A percentile compares a stretch with the other conserved stretches of the same genome.
phyloP scores from a whole-genome alignment of 2,113 vertebrate genomes.

The Crotalus horridus region DNA sequence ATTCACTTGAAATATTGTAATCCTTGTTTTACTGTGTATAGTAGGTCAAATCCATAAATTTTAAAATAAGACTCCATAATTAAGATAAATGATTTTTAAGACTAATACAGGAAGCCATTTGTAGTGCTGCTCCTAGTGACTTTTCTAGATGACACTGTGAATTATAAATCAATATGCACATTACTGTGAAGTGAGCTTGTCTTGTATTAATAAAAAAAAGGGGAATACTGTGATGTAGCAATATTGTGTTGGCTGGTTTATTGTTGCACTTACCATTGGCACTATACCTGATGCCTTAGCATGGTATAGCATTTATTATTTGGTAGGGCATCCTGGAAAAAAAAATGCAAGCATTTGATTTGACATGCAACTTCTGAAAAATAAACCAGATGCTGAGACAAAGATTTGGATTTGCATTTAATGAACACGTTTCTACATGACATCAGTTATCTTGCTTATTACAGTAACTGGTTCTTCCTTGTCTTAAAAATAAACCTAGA shows the following conservation, averaged over 20 bases:
- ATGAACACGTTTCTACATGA: background rate
- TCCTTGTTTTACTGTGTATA: background rate
- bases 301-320: background rate
- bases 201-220: constrained; percentile 1
- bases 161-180: constrained; percentile 19
- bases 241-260: background rate
- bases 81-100: constrained; percentile 48
- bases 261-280: background rate
- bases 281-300: background rate
- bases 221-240: background rate
- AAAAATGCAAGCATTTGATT: background rate
- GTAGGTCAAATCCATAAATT: background rate
- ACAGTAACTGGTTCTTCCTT: background rate
- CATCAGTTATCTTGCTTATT: background rate
- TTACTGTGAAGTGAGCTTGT: background rate
- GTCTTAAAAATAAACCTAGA: background rate
- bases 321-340: background rate
- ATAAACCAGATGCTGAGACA: background rate
- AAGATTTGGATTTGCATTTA: background rate
- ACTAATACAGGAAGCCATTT: constrained; percentile 41
- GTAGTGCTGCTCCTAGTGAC: constrained; percentile 29
- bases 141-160: constrained; percentile 38
- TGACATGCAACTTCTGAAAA: background rate
- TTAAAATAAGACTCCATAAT: constrained; percentile 35
- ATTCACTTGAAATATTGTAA: background rate